A percentile compares a stretch with the other conserved stretches of the same genome.
phyloP scores from a whole-genome alignment of 1,140 invertebrate species.

The Bombus ignitus region DNA sequence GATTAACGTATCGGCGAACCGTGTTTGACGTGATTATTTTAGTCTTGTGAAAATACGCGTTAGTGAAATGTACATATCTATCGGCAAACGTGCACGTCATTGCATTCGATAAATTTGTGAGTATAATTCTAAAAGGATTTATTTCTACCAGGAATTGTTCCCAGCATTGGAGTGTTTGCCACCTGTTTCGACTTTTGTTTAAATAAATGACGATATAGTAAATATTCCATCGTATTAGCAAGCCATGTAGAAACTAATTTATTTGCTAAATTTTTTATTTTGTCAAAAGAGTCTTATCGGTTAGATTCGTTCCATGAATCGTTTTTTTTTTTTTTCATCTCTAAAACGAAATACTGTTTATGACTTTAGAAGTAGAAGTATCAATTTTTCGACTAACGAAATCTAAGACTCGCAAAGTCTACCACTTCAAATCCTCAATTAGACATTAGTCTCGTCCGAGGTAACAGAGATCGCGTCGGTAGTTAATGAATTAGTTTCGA shows the following conservation, averaged over 20 bases:
- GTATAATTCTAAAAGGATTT: constrained; percentile 32
- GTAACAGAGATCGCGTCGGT: not conserved
- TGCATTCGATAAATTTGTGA: constrained; percentile 32
- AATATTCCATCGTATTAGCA: not conserved
- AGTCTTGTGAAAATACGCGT: constrained; percentile 2
- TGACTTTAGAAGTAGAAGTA: too few species aligned
- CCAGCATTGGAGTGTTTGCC: not conserved
- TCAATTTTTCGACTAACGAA: too few species aligned
- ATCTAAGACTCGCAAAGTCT: not conserved
- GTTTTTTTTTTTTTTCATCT: not conserved
- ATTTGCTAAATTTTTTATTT: not conserved
- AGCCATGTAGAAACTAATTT: not conserved
- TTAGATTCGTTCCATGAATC: not conserved
- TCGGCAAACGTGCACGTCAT: not conserved
- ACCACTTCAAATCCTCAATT: not conserved
- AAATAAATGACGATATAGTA: not conserved
- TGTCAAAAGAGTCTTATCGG: not conserved
- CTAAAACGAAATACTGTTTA: too few species aligned
- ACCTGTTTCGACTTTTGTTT: not conserved
- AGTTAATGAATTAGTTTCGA: constrained; percentile 29
- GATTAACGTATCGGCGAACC: not conserved
- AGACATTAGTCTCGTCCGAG: not conserved
- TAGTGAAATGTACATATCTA: constrained; percentile 15
- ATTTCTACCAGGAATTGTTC: not conserved
- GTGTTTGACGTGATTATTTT: constrained; percentile 31